Percentiles rank a stretch among this genome's conserved stretches.
Conservation (phyloP, 2,888 invertebrate species). For the Stenotaenia linearis region DNA sequence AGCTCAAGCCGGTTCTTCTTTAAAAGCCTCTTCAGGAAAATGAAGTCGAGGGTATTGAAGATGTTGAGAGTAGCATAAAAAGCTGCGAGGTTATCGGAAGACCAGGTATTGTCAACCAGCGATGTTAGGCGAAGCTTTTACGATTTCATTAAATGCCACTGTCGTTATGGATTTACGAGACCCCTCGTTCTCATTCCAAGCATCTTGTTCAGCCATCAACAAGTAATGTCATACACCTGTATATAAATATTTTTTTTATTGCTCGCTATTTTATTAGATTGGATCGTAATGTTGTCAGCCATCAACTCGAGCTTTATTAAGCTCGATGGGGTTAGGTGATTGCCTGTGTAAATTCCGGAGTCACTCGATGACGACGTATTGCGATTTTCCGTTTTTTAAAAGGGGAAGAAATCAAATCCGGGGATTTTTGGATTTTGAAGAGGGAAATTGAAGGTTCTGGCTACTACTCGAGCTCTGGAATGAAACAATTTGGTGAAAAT, state of each 20-base stretch:
- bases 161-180: constrained; percentile 13
- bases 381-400: not conserved
- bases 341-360: not conserved
- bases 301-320: not conserved
- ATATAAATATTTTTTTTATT: not conserved
- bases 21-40: constrained; percentile 2
- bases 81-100: not conserved
- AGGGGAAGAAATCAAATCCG: not conserved
- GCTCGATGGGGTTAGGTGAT: not conserved
- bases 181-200: not conserved
- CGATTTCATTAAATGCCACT: constrained; percentile 21
- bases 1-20: not conserved
- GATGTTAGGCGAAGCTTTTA: not conserved
- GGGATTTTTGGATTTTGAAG: not conserved
- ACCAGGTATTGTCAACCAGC: not conserved
- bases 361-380: not conserved
- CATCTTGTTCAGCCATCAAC: not conserved
- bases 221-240: not conserved
- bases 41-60: constrained; percentile 6
- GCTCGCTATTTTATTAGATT: not conserved
- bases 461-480: not conserved
- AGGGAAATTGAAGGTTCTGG: not conserved
- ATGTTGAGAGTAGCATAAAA: not conserved
- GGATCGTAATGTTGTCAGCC: not conserved
- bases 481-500: constrained; percentile 16